These are phyloP conservation scores for Albula goreensis DNA, from an alignment of 2,113 vertebrate genomes.

Conservation along the genomic window DNA sequence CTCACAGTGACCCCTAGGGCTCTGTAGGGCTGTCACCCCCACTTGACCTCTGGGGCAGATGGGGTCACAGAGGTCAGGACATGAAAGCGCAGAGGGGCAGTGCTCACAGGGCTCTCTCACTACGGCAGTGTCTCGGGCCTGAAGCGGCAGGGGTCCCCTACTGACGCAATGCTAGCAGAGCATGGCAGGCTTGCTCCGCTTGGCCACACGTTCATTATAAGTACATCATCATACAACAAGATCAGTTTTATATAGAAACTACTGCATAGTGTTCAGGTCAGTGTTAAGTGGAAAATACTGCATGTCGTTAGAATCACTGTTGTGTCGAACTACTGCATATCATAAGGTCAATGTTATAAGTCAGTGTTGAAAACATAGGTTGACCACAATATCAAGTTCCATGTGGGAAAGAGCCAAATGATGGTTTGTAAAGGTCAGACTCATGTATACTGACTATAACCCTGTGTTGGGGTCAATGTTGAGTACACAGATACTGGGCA, in stretches of 20 bases:
- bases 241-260: no score
- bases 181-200: no score
- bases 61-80: slow-evolving; percentile 9
- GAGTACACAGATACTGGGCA: not conserved
- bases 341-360: no score
- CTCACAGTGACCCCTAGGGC: not conserved
- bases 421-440: not conserved
- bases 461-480: not conserved
- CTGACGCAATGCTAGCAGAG: no score
- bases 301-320: no score
- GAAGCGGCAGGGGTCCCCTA: no score
- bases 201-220: no score
- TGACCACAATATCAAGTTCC: not conserved
- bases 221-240: no score
- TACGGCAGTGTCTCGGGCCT: not conserved
- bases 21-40: not conserved
- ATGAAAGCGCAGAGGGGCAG: not conserved
- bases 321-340: no score
- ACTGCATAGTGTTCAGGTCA: no score
- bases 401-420: not conserved
- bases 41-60: slow-evolving; percentile 28
- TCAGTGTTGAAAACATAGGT: not conserved
- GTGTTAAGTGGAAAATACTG: no score
- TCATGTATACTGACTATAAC: not conserved
- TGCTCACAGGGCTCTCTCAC: not conserved